A percentile compares a stretch with the other conserved stretches of the same genome.
phyloP scores from a whole-genome alignment of 2,113 vertebrate genomes.

The Geococcyx californianus region DNA sequence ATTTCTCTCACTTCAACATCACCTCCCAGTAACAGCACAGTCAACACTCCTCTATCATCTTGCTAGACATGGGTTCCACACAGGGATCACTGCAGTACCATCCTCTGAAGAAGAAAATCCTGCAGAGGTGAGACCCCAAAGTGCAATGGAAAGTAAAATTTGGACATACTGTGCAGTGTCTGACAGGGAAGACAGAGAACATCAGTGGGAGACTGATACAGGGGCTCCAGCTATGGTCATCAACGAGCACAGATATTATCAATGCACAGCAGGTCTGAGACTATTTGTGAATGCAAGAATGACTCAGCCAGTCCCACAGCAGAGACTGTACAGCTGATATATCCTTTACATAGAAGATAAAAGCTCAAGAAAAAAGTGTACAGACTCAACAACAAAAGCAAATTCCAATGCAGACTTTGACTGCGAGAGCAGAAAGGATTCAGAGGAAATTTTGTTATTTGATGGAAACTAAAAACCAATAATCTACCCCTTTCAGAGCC shows the following conservation, averaged over 20 bases:
- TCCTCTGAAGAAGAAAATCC: background rate
- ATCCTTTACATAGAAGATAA: background rate
- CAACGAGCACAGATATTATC: background rate
- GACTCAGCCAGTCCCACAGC: constrained; percentile 18
- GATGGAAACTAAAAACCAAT: background rate
- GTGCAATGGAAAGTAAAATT: background rate
- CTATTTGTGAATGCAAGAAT: background rate
- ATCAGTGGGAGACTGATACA: background rate
- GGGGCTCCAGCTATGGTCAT: background rate
- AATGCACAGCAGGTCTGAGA: background rate
- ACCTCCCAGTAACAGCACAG: background rate
- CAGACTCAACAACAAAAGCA: background rate
- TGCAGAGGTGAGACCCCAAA: background rate
- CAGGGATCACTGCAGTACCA: background rate
- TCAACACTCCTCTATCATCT: background rate
- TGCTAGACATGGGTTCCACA: background rate
- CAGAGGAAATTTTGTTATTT: background rate
- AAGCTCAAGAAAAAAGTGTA: background rate
- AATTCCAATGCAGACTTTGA: background rate
- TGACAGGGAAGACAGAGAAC: background rate
- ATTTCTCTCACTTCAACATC: background rate
- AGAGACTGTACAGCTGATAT: background rate
- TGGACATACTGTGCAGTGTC: background rate
- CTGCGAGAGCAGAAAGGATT: background rate
- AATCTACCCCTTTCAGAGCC: background rate